Evolutionary conservation across 2,797 vertebrate species (phyloP), one percentile per base, ranked within the genome.

Genomic region (Chromis chromis): DNA sequence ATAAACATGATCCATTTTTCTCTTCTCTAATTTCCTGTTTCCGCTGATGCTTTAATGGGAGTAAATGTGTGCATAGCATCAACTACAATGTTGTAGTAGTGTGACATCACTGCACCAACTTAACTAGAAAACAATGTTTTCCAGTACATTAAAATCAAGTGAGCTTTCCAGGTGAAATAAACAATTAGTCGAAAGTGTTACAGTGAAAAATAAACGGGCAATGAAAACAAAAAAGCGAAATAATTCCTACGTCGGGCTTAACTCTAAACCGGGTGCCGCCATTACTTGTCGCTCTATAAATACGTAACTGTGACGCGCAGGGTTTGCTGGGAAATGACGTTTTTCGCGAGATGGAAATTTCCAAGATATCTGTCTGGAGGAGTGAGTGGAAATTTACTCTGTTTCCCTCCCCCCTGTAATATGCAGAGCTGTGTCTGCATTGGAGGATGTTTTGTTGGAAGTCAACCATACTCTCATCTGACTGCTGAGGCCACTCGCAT

Each of bases 261-360:
- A 27, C 24, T 14, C 1, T 1, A 33, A 28, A 46, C 1, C 25
- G 6, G 8, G 1, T 11, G 13, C 56, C 3, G 54, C 19, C 94
- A 94, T 95, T 77, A 92, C 25, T 4, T 3, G 71, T 73, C 72
- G 48, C 64, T 56, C 4, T 17, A 31, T n/a, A 83, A 73, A 60
- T 17, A 70, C 65, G 48, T 48, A 4, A 28, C 50, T 4, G 9
- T n/a, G 19, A 3, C 3, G 6, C 46, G 7, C 82, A 40, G 12
- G 4, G 16, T 11, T 28, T 76, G 24, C 14, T 86, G 95, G 96
- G 95, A 90, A 82, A 64, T 81, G 93, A 86, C 83, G 93, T 92
- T 81, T 54, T n/a, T 16, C 1, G 0, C 6, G 0, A 65, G 56
- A 75, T 93, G 92, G 92, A 93, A 92, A 86, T 85, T 92, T 93